Percentiles rank a stretch among this genome's conserved stretches.
Evolutionary conservation across 92 coral and sea anemone species (phyloP).

Genomic region (Isaurus tuberculatus): DNA sequence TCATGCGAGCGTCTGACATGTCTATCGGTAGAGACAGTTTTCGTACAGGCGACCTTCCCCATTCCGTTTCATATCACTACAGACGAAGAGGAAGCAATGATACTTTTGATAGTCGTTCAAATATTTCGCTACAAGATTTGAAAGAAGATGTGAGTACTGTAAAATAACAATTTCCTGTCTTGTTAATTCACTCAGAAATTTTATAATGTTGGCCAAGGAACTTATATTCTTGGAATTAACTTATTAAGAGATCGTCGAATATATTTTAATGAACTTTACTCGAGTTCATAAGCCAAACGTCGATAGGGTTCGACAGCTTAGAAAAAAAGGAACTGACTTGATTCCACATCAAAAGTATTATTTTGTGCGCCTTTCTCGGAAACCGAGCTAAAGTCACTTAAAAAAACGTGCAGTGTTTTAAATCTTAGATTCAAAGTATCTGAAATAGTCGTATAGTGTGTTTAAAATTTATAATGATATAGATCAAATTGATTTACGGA

Average conservation of each 20-base stretch:
- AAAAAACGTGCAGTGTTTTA: not conserved
- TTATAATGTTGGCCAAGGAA: no score
- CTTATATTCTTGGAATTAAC: no score
- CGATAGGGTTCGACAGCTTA: no score
- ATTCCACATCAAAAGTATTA: no score
- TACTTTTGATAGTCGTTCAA: conserved; percentile 30
- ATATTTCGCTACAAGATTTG: conserved; percentile 15
- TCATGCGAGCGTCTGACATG: no score
- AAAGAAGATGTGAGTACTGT: conserved; percentile 34
- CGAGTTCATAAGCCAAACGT: not conserved
- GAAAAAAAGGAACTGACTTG: no score
- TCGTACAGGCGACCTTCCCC: conserved; percentile 7
- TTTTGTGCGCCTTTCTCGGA: not conserved
- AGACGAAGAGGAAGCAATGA: conserved; percentile 30
- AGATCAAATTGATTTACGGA: no score
- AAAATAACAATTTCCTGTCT: not conserved
- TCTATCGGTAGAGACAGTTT: not conserved
- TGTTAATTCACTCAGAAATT: not conserved
- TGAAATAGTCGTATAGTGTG: no score
- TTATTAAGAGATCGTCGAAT: no score
- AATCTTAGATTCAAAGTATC: not conserved
- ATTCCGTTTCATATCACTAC: conserved; percentile 18
- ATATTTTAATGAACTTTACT: not conserved
- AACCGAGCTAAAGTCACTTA: no score
- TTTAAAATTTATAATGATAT: no score